Percentiles rank a stretch among this genome's conserved stretches.
Evolutionary conservation across 2,113 vertebrate species (phyloP).

Genomic region (Scopus umbretta): DNA sequence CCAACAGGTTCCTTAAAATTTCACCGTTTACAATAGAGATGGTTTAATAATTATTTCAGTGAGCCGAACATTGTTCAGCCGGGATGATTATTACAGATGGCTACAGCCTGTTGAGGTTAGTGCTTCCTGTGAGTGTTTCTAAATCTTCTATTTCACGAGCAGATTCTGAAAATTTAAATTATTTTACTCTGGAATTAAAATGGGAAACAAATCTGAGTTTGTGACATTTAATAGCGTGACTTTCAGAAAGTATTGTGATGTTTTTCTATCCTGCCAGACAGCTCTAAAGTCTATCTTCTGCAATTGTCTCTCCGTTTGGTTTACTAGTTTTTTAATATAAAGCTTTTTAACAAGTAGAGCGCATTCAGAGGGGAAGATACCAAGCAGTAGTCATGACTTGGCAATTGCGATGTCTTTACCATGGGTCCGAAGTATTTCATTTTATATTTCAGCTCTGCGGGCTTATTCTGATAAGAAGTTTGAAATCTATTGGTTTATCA

Average conservation of each 20-base stretch:
- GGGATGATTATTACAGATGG: background rate
- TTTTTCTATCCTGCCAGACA: background rate
- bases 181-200: background rate
- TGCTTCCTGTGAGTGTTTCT: background rate
- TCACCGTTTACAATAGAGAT: background rate
- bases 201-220: background rate
- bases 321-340: background rate
- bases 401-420: background rate
- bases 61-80: rapidly evolving
- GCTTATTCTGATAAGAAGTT: background rate
- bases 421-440: background rate
- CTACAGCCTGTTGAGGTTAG: background rate
- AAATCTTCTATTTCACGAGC: background rate
- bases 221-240: background rate
- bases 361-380: background rate
- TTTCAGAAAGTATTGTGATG: background rate
- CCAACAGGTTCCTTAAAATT: conserved; percentile 11
- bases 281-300: background rate
- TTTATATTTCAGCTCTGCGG: conserved; percentile 5
- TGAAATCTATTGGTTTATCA: conserved; percentile 28
- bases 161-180: background rate
- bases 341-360: background rate
- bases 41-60: conserved; percentile 5
- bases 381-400: background rate
- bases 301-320: background rate